A percentile compares a stretch with the other conserved stretches of the same genome.
Conservation (phyloP, 2,888 invertebrate genomes). For the Synergus laeviventris region DNA sequence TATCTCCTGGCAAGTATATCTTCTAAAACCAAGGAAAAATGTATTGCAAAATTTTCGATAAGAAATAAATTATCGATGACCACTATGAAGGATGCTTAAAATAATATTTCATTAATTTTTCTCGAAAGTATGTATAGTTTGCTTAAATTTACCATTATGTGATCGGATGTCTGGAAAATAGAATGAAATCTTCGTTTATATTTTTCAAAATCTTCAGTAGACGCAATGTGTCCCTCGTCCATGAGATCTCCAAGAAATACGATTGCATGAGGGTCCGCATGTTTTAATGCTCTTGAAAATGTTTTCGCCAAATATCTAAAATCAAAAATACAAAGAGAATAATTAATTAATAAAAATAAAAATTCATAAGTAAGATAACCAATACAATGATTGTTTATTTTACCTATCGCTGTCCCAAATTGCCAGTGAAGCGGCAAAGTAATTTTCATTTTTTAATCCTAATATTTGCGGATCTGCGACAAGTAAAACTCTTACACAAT, state of each 20-base stretch:
- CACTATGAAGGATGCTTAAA: too few species aligned
- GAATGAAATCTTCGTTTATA: slow-evolving; percentile 86
- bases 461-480: slow-evolving; percentile 96
- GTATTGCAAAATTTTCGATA: not conserved
- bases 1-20: slow-evolving; percentile 95
- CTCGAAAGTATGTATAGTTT: not conserved
- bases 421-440: slow-evolving; percentile 83
- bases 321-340: slow-evolving; percentile 1
- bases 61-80: not conserved
- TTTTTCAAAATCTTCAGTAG: slow-evolving; percentile 82
- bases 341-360: not conserved
- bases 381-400: slow-evolving; percentile 49
- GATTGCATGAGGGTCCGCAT: slow-evolving; percentile 88
- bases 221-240: slow-evolving; percentile 93
- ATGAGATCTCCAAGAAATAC: slow-evolving; percentile 95
- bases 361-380: slow-evolving; percentile 13
- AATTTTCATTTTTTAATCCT: slow-evolving; percentile 85
- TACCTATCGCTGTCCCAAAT: slow-evolving; percentile 95
- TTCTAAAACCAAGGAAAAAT: slow-evolving; percentile 77
- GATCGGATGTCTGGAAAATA: slow-evolving; percentile 79
- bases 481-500: slow-evolving; percentile 82
- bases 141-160: slow-evolving; percentile 67
- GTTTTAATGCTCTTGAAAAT: slow-evolving; percentile 83
- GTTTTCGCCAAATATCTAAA: slow-evolving; percentile 87
- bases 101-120: not conserved